phyloP scores from a whole-genome alignment of 2,888 invertebrate species.

The Philopedon plagiatum region DNA sequence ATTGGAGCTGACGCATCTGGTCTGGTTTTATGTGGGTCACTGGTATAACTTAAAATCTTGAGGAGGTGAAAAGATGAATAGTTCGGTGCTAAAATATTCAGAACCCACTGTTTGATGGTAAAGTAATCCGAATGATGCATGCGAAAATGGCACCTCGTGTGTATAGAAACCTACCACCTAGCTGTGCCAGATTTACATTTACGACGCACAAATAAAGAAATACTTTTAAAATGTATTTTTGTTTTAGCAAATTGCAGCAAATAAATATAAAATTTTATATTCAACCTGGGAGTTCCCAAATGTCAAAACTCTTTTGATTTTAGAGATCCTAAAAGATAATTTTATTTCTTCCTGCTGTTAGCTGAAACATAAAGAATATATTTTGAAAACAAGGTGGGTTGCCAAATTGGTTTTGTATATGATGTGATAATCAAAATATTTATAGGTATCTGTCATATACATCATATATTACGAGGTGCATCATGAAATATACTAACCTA shows the following conservation, averaged over 20 bases:
- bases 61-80: conserved; percentile 56
- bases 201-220: neutral
- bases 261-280: conserved; percentile 37
- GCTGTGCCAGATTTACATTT: too few species aligned
- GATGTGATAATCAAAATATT: conserved; percentile 41
- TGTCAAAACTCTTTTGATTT: conserved; percentile 33
- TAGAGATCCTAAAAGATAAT: conserved; percentile 22
- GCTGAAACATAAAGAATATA: conserved; percentile 33
- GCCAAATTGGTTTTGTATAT: conserved; percentile 41
- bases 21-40: conserved; percentile 56
- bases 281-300: conserved; percentile 30
- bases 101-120: conserved; percentile 54
- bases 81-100: conserved; percentile 55
- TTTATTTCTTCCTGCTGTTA: conserved; percentile 49
- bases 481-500: neutral
- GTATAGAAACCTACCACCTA: too few species aligned
- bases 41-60: conserved; percentile 57
- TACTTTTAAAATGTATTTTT: neutral
- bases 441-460: conserved; percentile 30
- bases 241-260: conserved; percentile 14
- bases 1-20: too few species aligned
- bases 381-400: conserved; percentile 41
- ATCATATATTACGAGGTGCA: conserved; percentile 13
- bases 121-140: conserved; percentile 52
- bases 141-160: neutral